phyloP scores from a whole-genome alignment of 2,113 vertebrate genomes.

The Ursus arctos region DNA sequence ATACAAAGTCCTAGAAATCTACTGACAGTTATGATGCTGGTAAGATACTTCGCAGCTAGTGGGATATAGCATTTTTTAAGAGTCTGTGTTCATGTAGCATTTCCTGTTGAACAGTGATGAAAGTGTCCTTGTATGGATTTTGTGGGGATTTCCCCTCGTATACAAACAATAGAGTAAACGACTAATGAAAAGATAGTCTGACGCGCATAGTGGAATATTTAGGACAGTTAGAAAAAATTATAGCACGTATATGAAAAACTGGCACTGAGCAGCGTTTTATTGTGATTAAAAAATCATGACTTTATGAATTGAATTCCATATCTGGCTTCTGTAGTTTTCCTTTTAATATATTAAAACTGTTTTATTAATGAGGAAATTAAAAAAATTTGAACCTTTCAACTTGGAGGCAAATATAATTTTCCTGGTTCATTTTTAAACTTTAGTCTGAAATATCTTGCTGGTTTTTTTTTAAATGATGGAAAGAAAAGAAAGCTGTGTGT shows the following conservation, averaged over 20 bases:
- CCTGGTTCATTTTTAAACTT: conserved; percentile 58
- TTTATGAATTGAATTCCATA: conserved; percentile 71
- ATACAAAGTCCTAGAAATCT: background rate
- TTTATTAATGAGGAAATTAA: conserved; percentile 80
- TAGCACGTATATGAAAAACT: conserved; percentile 55
- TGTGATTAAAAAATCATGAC: conserved; percentile 82
- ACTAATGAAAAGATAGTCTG: background rate
- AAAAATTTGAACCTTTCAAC: conserved; percentile 59
- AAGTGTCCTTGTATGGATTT: conserved; percentile 13
- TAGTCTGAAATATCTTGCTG: background rate
- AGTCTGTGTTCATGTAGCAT: background rate
- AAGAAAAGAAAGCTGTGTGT: background rate
- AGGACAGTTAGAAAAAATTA: conserved; percentile 48
- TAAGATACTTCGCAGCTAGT: background rate
- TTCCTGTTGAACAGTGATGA: background rate
- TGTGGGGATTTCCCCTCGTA: background rate
- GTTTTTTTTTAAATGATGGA: conserved; percentile 36
- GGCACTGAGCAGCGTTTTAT: conserved; percentile 52
- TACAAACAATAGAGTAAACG: conserved; percentile 23
- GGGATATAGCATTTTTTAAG: background rate
- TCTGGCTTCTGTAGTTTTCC: conserved; percentile 62
- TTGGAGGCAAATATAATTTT: conserved; percentile 64
- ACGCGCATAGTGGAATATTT: conserved; percentile 47
- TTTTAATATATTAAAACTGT: conserved; percentile 75
- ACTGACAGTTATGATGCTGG: background rate